Conservation (phyloP, 2,113 vertebrate genomes). For the Atherinomorus stipes region DNA sequence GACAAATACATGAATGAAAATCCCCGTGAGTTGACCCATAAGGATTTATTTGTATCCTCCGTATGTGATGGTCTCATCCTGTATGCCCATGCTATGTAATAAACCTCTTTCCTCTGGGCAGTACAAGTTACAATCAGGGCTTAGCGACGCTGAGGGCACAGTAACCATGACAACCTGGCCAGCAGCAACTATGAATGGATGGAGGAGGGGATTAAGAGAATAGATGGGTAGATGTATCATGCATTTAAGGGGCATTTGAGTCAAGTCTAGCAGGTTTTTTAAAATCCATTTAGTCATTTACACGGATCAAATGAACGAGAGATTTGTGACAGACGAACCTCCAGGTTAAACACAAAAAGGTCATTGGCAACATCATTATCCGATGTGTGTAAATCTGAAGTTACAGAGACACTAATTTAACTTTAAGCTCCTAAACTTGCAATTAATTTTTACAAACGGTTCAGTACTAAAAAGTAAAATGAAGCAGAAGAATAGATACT, state of each 20-base stretch:
- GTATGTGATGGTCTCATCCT: background rate
- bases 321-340: background rate
- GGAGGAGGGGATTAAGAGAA: constrained; percentile 54
- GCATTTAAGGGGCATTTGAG: constrained; percentile 35
- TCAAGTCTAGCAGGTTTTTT: constrained; percentile 30
- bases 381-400: background rate
- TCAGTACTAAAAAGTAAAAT: background rate
- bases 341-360: background rate
- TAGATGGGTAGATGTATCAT: constrained; percentile 37
- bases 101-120: constrained; percentile 35
- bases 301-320: background rate
- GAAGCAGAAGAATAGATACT: background rate
- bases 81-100: constrained; percentile 8
- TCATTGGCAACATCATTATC: background rate
- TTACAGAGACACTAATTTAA: background rate
- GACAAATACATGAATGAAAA: constrained; percentile 56
- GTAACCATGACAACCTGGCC: constrained; percentile 77
- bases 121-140: constrained; percentile 45
- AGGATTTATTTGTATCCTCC: background rate
- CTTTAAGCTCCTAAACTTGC: background rate
- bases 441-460: background rate
- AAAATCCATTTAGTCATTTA: constrained; percentile 13
- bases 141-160: constrained; percentile 56
- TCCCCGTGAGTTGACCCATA: background rate
- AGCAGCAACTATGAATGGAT: constrained; percentile 68